These are phyloP conservation scores for Sebastes alutus DNA, from an alignment of 2,797 vertebrate genomes.

Conservation along the genomic window DNA sequence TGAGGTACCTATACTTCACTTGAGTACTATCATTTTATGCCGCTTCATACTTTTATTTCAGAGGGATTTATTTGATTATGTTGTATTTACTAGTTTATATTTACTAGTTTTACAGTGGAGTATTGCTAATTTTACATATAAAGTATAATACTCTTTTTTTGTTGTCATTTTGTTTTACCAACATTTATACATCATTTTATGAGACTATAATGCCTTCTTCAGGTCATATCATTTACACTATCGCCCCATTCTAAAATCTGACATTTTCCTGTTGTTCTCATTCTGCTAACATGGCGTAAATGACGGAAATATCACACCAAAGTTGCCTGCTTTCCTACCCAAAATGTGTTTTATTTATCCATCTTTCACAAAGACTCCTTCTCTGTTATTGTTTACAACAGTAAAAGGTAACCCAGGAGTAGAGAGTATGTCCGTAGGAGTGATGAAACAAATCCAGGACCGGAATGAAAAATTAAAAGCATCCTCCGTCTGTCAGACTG, in stretches of 20 bases:
- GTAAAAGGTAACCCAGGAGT: neutral
- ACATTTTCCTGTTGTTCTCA: too few relatives aligned
- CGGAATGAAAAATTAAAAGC: conserved; percentile 1
- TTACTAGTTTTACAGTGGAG: neutral
- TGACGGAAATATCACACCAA: neutral
- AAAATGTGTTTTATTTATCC: neutral
- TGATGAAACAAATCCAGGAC: neutral
- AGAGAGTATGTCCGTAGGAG: neutral
- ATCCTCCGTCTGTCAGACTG: conserved; percentile 12
- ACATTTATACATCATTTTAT: neutral
- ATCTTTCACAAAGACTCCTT: neutral
- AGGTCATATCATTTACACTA: neutral
- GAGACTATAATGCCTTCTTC: neutral
- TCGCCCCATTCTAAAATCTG: too few relatives aligned
- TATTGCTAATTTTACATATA: neutral
- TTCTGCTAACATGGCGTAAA: too few relatives aligned
- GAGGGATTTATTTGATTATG: neutral
- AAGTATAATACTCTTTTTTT: neutral
- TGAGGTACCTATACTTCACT: neutral
- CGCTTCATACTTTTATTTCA: neutral
- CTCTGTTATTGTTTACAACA: neutral
- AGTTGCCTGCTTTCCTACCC: neutral
- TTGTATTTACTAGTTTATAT: neutral
- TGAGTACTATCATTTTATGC: neutral
- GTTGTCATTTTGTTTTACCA: neutral